These are phyloP conservation scores for Dyspetes luteomarginatus DNA, from an alignment of 2,888 invertebrate genomes.

Conservation along the genomic window DNA sequence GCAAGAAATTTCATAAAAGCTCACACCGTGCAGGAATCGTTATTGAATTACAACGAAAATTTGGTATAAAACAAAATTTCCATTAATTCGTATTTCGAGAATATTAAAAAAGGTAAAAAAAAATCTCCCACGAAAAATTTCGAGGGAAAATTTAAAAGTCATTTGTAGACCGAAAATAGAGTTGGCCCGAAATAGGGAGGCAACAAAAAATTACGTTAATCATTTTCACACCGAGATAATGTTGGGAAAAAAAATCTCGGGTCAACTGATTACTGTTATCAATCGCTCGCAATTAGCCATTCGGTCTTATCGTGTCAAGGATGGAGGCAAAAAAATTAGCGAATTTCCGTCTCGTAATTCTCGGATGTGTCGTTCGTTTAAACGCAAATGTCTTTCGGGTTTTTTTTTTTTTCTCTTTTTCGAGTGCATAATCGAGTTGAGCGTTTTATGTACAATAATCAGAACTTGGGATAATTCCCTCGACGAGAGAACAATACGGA, in stretches of 20 bases:
- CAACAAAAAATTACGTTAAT: slow-evolving; percentile 32
- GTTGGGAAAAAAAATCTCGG: slow-evolving; percentile 50
- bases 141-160: slow-evolving; percentile 18
- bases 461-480: too few species aligned
- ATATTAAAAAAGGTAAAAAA: not conserved
- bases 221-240: slow-evolving; percentile 34
- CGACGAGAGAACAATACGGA: too few species aligned
- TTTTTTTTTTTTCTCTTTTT: slow-evolving; percentile 9
- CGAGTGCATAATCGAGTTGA: too few species aligned
- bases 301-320: slow-evolving; percentile 35
- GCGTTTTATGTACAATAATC: too few species aligned
- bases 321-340: not conserved
- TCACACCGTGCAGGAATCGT: slow-evolving; percentile 22
- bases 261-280: slow-evolving; percentile 62
- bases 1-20: slow-evolving; percentile 66
- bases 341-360: slow-evolving; percentile 31
- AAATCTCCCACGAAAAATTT: not conserved
- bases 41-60: slow-evolving; percentile 11
- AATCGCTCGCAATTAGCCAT: slow-evolving; percentile 53
- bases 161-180: slow-evolving; percentile 18
- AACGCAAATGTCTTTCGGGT: slow-evolving; percentile 12
- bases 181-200: not conserved
- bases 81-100: too few species aligned
- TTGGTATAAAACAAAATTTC: too few species aligned
- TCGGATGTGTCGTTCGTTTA: slow-evolving; percentile 35